phyloP scores from a whole-genome alignment of 1,140 invertebrate genomes.

The Drosophila paulistorum region DNA sequence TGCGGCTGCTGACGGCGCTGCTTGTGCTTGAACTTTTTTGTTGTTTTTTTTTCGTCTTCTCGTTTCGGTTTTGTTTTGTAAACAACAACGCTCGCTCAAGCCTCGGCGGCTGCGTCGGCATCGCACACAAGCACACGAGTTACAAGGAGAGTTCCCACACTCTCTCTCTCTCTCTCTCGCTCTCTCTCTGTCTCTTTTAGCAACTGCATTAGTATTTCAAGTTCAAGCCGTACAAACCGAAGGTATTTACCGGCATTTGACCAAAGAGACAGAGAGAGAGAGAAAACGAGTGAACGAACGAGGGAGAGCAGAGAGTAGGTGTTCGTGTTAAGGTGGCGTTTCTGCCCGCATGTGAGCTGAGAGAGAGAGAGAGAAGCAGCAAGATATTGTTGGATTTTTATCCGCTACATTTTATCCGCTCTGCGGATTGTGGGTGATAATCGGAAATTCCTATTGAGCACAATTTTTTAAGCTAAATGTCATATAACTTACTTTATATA shows the following conservation, averaged over 20 bases:
- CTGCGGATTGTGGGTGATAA: slow-evolving; percentile 3
- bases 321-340: slow-evolving; percentile 9
- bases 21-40: slow-evolving; percentile 35
- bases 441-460: background rate
- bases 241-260: slow-evolving; percentile 75
- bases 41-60: slow-evolving; percentile 35
- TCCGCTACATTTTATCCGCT: slow-evolving; percentile 38
- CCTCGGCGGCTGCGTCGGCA: slow-evolving; percentile 60
- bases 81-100: slow-evolving; percentile 55
- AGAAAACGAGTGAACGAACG: slow-evolving; percentile 22
- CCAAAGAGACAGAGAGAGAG: slow-evolving; percentile 4
- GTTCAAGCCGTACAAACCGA: slow-evolving; percentile 63
- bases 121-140: slow-evolving; percentile 27
- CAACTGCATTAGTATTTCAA: slow-evolving; percentile 73
- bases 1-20: background rate
- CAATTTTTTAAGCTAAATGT: background rate
- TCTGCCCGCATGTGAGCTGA: slow-evolving; percentile 20
- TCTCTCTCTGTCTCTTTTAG: slow-evolving; percentile 28
- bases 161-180: no score
- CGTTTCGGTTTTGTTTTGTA: slow-evolving; percentile 71
- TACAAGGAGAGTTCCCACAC: slow-evolving; percentile 10
- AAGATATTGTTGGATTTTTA: slow-evolving; percentile 51
- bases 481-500: no score
- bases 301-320: slow-evolving; percentile 16
- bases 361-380: slow-evolving; percentile 18